Evolutionary conservation across 2,888 invertebrate genomes (phyloP).

Genomic region (Luperina nickerlii): DNA sequence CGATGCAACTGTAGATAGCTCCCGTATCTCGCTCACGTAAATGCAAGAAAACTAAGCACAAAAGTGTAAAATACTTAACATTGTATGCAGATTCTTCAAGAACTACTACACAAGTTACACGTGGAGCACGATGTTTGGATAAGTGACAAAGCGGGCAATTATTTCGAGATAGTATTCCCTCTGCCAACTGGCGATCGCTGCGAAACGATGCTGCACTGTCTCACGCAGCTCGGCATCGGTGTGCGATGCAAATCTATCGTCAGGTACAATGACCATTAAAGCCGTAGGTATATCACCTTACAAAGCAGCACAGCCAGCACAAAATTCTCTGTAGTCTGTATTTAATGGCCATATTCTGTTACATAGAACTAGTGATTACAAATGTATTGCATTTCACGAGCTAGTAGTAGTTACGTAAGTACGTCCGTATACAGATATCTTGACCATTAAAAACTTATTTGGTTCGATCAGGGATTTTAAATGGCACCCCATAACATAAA

Average conservation of each 20-base stretch:
- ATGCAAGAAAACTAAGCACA: no score
- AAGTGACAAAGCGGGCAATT: constrained; percentile 92
- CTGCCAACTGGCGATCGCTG: constrained; percentile 92
- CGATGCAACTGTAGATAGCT: no score
- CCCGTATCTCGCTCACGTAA: no score
- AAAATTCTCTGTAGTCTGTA: constrained; percentile 4
- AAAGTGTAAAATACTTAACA: not conserved
- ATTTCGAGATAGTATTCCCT: constrained; percentile 93
- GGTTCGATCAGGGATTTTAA: not conserved
- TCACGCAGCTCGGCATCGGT: constrained; percentile 93
- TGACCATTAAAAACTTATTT: not conserved
- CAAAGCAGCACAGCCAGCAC: not conserved
- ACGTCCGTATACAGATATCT: not conserved
- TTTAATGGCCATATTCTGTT: not conserved
- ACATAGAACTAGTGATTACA: not conserved
- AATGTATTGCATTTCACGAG: not conserved
- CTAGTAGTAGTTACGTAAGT: no score
- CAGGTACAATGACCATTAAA: constrained; percentile 85
- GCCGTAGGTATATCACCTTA: not conserved
- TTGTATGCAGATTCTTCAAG: constrained; percentile 91
- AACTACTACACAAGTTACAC: constrained; percentile 91
- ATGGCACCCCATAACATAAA: not conserved
- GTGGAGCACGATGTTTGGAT: constrained; percentile 93
- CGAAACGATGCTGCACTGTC: constrained; percentile 93
- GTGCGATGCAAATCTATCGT: constrained; percentile 93